phyloP scores from a whole-genome alignment of 2,888 invertebrate species.

The Caenorhabditis zanzibari region DNA sequence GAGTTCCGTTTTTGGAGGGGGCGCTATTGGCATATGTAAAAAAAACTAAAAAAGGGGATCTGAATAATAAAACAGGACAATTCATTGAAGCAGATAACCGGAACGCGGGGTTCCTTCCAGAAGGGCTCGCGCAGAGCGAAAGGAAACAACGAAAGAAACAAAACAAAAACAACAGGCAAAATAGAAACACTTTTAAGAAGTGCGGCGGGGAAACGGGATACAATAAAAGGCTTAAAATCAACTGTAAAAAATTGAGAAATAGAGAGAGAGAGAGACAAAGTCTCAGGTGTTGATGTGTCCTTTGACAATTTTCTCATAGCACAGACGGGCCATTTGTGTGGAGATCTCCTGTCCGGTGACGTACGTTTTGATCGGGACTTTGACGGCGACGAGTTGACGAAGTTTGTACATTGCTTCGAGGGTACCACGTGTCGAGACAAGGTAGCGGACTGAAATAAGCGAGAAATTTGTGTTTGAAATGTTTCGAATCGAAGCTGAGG shows the following conservation, averaged over 20 bases:
- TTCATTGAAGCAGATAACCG: too few relatives aligned
- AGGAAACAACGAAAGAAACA: too few relatives aligned
- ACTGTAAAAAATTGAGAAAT: neutral
- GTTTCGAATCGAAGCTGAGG: too few relatives aligned
- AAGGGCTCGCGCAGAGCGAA: too few relatives aligned
- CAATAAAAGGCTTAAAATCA: neutral
- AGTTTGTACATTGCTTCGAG: conserved; percentile 67
- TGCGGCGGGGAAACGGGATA: neutral
- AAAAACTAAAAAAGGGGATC: too few relatives aligned
- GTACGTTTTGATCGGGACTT: conserved; percentile 64
- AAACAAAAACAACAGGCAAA: too few relatives aligned
- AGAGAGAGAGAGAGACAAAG: neutral
- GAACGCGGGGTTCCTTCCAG: too few relatives aligned
- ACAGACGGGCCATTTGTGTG: conserved; percentile 61
- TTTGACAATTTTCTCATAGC: conserved; percentile 63
- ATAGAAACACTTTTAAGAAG: too few relatives aligned
- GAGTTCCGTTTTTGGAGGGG: too few relatives aligned
- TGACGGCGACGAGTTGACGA: conserved; percentile 64
- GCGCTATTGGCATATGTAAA: too few relatives aligned
- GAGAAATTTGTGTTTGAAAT: neutral
- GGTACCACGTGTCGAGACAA: conserved; percentile 69
- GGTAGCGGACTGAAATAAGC: conserved; percentile 55
- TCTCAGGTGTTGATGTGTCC: conserved; percentile 42
- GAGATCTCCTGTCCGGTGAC: conserved; percentile 65
- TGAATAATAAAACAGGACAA: too few relatives aligned